Evolutionary conservation across 2,113 vertebrate species (phyloP), one percentile per base, ranked within the genome.

Genomic region (Brachionichthys hirsutus): DNA sequence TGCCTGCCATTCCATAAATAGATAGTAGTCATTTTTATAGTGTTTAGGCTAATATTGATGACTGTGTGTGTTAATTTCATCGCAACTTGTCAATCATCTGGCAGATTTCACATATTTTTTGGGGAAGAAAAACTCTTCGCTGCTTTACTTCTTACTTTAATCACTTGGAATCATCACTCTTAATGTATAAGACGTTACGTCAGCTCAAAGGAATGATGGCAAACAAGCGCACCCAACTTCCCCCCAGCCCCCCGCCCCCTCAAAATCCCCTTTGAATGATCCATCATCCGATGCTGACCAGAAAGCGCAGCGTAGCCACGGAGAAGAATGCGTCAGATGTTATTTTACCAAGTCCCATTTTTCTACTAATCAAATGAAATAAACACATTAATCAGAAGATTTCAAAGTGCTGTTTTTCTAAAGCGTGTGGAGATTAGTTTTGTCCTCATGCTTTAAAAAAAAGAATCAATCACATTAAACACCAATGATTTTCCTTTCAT

Each of bases 351-450:
- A 59, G 24, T 44, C 42, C 42, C 19, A 45, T 82, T 82, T 69
- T 64, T 84, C 74, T 67, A 48, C 66, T 45, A 50, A 70, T 80
- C 59, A 73, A 22, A 64, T 73, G 62, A 77, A 75, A 79, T 75
- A 79, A 81, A 79, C 67, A 69, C 62, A 82, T 82, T 73, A 43
- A 68, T 85, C 70, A 77, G 58, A 14, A 12, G 51, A 0, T 75
- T 72, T 71, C 47, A 36, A 78, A 78, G 79, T 6, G 12, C 49
- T 9, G 9, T 11, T 10, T 70, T 42, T 55, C 58, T 38, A 12
- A 40, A 62, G 55, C 1, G 18, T 3, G 16, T 44, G 52, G 54
- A 80, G 73, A 80, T 80, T 20, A 70, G 24, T 48, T 57, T 69
- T 54, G 64, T 59, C 24, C 24, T 30, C 24, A 30, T 30, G 78